Conservation (phyloP, 1,140 invertebrate genomes). For the Procambarus clarkii region DNA sequence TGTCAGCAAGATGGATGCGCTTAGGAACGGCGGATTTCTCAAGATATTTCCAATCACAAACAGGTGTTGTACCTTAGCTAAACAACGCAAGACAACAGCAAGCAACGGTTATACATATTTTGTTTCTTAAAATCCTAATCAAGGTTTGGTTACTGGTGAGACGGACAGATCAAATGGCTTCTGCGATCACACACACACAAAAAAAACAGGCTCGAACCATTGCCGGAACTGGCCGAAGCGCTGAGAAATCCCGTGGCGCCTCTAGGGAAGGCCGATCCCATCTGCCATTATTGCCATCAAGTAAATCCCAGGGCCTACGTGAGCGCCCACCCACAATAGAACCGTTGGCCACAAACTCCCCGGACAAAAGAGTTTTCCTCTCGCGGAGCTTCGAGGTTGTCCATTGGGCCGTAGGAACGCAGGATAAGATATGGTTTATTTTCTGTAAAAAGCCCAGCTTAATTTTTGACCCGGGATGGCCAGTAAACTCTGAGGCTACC, state of each 20-base stretch:
- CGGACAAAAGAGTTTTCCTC: conserved; percentile 62
- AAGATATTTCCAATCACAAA: too few species aligned
- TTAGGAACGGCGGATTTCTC: background rate
- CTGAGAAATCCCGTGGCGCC: conserved; percentile 15
- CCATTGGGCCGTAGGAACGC: background rate
- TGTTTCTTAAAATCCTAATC: too few species aligned
- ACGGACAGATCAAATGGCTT: background rate
- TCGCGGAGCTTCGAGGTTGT: conserved; percentile 23
- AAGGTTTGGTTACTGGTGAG: too few species aligned
- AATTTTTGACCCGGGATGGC: background rate
- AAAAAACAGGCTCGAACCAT: conserved; percentile 55
- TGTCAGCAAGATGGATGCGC: conserved; percentile 38
- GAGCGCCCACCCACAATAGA: conserved; percentile 63
- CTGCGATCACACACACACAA: too few species aligned
- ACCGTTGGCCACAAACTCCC: conserved; percentile 61
- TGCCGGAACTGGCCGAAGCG: conserved; percentile 15
- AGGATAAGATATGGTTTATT: conserved; percentile 7
- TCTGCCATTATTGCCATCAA: conserved; percentile 70
- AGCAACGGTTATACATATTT: too few species aligned
- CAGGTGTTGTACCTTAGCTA: too few species aligned
- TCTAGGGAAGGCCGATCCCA: conserved; percentile 60
- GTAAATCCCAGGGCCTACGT: conserved; percentile 67
- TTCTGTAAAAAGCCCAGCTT: background rate
- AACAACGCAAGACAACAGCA: too few species aligned
- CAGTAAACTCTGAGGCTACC: background rate